phyloP scores from a whole-genome alignment of 92 coral and sea anemone species.

The Porites rus region DNA sequence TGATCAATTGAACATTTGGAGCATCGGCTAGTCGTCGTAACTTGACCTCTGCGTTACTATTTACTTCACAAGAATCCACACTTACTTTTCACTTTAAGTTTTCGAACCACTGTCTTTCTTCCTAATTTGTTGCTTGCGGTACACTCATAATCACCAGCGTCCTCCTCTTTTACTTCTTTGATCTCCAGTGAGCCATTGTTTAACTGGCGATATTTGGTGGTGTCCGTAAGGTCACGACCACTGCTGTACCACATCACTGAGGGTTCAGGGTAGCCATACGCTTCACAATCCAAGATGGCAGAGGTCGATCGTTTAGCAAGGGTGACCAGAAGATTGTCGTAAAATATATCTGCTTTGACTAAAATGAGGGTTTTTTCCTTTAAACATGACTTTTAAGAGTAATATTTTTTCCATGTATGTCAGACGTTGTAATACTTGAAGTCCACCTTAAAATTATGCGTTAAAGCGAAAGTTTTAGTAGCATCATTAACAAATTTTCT shows the following conservation, averaged over 20 bases:
- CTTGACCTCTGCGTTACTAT: no score
- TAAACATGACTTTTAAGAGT: neutral
- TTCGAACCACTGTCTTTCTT: slow-evolving; percentile 68
- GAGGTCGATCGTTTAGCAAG: slow-evolving; percentile 69
- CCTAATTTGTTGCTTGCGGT: slow-evolving; percentile 83
- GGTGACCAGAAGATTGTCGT: slow-evolving; percentile 64
- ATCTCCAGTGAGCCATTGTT: slow-evolving; percentile 81
- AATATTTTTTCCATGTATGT: no score
- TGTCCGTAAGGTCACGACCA: slow-evolving; percentile 72
- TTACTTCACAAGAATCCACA: neutral
- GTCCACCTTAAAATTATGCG: neutral
- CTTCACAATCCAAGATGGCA: slow-evolving; percentile 84
- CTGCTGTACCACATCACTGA: slow-evolving; percentile 87
- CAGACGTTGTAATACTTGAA: no score
- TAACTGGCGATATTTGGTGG: slow-evolving; percentile 70
- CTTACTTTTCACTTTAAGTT: slow-evolving; percentile 91
- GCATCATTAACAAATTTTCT: no score
- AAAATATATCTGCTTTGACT: slow-evolving; percentile 84
- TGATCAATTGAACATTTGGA: no score
- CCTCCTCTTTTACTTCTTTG: slow-evolving; percentile 65
- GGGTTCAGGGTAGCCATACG: slow-evolving; percentile 91
- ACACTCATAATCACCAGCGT: slow-evolving; percentile 90
- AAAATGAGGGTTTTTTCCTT: neutral
- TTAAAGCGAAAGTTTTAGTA: neutral
- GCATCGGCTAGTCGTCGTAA: no score